Evolutionary conservation across 2,113 vertebrate species (phyloP), one percentile per base, ranked within the genome.

Genomic region (Chitala chitala): DNA sequence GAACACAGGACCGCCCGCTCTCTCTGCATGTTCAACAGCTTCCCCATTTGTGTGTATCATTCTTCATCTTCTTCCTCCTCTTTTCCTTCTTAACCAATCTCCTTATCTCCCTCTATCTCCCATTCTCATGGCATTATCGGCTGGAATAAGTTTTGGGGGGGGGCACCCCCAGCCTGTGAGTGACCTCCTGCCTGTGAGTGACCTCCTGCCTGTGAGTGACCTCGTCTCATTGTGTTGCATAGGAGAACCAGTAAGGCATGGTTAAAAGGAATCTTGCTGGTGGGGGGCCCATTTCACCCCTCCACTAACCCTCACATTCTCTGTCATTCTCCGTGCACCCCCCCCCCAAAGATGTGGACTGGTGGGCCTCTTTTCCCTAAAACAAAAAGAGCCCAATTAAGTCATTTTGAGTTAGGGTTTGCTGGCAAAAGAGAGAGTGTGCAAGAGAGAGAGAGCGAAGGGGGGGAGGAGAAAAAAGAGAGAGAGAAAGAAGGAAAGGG

Each of bases 361-460:
- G 55, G 42, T 71, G 29, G 73, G 22, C 54, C 44, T 31, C 71
- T 24, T 72, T 36, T 33, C 33, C 48, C 29, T 64, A 73, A 87
- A 87, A 89, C 84, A 89, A 88, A 90, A 89, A 86, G 81, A 83
- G 79, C 82, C 81, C 85, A 88, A 87, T 87, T 88, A 88, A 89
- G 86, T 88, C 84, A 84, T 81, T 86, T 85, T 85, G 84, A 87
- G 86, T 86, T 89, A 83, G 74, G 78, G 81, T 87, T 83, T 81
- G 22, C n/a, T 24, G 33, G 51, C 22, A 36, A 66, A 50, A n/a
- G 24, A 24, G 75, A 26, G 51, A 17, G 31, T 8, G 15, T 38
- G 51, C n/a, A 51, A 36, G 53, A 46, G 40, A 36, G 74, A 56
- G 61, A 56, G 51, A 61, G 65, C 4, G 48, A 54, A 5, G 42